phyloP scores from a whole-genome alignment of 37 sponge, comb jelly and placozoan species.

The Halichondria panicea region DNA sequence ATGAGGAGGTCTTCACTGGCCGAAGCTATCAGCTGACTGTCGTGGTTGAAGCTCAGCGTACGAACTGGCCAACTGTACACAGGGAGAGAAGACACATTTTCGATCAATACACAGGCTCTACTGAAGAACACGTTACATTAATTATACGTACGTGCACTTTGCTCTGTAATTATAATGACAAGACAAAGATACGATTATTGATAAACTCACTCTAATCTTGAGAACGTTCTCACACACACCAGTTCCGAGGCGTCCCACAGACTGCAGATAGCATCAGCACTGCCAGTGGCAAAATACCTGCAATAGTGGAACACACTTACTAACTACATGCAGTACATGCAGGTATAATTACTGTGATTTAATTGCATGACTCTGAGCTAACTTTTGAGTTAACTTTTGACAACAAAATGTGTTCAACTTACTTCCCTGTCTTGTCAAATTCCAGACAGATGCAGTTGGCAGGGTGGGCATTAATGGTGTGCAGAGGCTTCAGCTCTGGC shows the following conservation, averaged over 20 bases:
- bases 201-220: slow-evolving; percentile 88
- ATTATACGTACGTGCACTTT: neutral
- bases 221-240: slow-evolving; percentile 89
- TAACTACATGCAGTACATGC: too few species aligned
- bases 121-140: neutral
- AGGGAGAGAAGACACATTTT: neutral
- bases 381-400: too few species aligned
- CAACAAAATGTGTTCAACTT: slow-evolving; percentile 15
- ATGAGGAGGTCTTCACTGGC: slow-evolving; percentile 94
- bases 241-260: slow-evolving; percentile 93
- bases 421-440: slow-evolving; percentile 89
- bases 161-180: neutral
- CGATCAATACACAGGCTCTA: neutral
- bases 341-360: too few species aligned
- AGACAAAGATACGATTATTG: neutral
- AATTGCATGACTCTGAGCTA: too few species aligned
- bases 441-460: slow-evolving; percentile 98
- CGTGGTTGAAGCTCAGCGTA: slow-evolving; percentile 92
- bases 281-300: slow-evolving; percentile 97
- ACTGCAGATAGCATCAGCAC: slow-evolving; percentile 95
- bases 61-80: slow-evolving; percentile 92
- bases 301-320: neutral
- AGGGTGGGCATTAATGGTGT: slow-evolving; percentile 93
- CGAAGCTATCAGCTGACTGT: slow-evolving; percentile 89
- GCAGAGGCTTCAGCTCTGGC: slow-evolving; percentile 77